phyloP scores from a whole-genome alignment of 2,113 vertebrate species.

The Taxidea taxus region DNA sequence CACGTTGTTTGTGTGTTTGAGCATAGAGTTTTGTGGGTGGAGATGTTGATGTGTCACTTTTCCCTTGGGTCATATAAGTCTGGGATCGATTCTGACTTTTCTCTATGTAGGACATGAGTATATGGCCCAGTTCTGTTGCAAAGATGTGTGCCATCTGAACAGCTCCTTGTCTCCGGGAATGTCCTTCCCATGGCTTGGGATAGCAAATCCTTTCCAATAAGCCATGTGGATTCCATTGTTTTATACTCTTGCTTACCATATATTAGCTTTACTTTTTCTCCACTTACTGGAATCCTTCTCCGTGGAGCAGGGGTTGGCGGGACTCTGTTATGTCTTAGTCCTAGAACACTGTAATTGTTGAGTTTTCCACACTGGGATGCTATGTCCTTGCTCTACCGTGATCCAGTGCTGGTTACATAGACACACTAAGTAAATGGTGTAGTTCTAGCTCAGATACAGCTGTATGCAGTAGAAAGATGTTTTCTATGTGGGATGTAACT shows the following conservation, averaged over 20 bases:
- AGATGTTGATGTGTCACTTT: not conserved
- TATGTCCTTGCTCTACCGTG: not conserved
- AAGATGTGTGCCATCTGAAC: not conserved
- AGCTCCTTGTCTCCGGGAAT: not conserved
- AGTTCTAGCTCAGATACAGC: not conserved
- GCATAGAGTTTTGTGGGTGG: not conserved
- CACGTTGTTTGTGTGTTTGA: not conserved
- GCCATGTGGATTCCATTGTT: not conserved
- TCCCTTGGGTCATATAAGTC: not conserved
- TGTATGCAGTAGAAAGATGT: not conserved
- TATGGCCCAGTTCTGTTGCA: not conserved
- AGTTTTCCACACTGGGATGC: not conserved
- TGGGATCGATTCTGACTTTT: not conserved
- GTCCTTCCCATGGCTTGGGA: not conserved
- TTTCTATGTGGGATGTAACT: not conserved
- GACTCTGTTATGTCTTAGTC: not conserved
- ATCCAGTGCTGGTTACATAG: not conserved
- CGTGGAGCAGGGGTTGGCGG: not conserved
- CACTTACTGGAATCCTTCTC: not conserved
- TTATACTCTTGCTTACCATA: not conserved
- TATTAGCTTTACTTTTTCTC: not conserved
- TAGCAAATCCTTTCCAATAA: not conserved
- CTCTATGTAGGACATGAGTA: fast-evolving
- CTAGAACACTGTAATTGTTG: not conserved
- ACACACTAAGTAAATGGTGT: too few relatives aligned